A percentile compares a stretch with the other conserved stretches of the same genome.
Conservation (phyloP, 2,797 vertebrate genomes). For the Strix occidentalis region DNA sequence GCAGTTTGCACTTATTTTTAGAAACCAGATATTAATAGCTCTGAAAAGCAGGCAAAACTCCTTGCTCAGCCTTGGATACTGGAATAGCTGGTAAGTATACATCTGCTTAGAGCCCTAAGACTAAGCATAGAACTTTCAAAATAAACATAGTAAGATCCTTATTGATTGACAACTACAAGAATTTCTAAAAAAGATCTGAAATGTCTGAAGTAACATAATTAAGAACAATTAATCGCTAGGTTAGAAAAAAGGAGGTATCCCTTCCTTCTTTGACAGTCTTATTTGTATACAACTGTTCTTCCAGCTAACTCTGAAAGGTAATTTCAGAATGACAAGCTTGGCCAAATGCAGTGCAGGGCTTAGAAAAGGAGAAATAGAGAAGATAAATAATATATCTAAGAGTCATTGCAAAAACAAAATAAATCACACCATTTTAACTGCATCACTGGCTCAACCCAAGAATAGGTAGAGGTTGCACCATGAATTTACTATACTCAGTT, state of each 20-base stretch:
- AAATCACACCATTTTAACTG: not conserved
- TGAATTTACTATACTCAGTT: not conserved
- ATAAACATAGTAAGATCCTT: not conserved
- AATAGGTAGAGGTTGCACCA: not conserved
- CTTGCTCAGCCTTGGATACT: not conserved
- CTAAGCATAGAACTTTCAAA: not conserved
- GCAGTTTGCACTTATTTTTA: not conserved
- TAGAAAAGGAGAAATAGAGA: not conserved
- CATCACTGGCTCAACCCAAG: not conserved
- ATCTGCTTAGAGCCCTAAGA: not conserved
- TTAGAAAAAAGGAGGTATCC: not conserved
- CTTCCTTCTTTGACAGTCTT: not conserved
- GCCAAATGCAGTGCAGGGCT: not conserved
- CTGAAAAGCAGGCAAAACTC: not conserved
- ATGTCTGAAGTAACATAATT: not conserved
- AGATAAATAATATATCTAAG: not conserved
- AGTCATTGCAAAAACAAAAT: not conserved
- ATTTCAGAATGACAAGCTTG: not conserved
- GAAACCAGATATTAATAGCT: not conserved
- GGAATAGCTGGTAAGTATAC: not conserved
- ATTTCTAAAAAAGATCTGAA: not conserved
- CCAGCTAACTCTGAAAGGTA: not conserved
- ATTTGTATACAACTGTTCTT: not conserved
- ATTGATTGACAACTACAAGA: not conserved
- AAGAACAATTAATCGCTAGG: not conserved